Base-by-base conservation (phyloP, 2,113 vertebrate species). In the Ochotona curzoniae region DNA sequence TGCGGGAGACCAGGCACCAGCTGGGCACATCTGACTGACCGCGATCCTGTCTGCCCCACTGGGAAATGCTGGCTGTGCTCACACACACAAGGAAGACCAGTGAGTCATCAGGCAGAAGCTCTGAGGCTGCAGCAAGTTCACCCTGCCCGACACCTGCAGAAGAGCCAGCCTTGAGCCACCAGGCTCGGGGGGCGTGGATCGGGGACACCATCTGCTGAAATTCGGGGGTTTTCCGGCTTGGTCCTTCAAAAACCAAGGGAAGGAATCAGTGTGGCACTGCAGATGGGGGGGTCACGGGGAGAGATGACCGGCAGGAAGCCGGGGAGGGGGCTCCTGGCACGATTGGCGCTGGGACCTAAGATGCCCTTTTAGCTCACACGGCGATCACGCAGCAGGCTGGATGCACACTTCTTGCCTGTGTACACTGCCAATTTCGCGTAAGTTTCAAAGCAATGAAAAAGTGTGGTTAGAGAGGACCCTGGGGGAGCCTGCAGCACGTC, bases 151-250 rank as follows among this genome's bases (percentile, higher is more conserved):
- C 71, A 11, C 69, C 66, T 60, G 20, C 67, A 35, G 51, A 60
- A 92, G 93, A 71, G 57, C 38, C 60, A 17, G 20, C 61, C 67
- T 14, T 91, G 93, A 28, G 21, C 57, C 79, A 95, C 91, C 86
- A 96, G 28, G 32, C 88, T 84, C 28, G 83, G 3, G 0, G 11
- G 47, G 38, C 79, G 79, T 91, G 60, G 64, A 54, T 95, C 35
- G 86, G 88, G 84, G 73, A 93, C 74, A 82, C 86, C 47, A 63
- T 44, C 67, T 82, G 51, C 74, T 89, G 86, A 78, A 87, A 47
- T 54, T 47, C 26, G 75, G 73, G 74, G 88, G 83, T 60, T 67
- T 83, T 2, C 0, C 67, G 8, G 74, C 70, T 70, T 44, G 26
- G 51, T 44, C 64, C 74, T 14, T 9, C 69, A 69, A 21, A 35